Evolutionary conservation across 1,140 invertebrate species (phyloP).

Genomic region (Drosophila pachea): DNA sequence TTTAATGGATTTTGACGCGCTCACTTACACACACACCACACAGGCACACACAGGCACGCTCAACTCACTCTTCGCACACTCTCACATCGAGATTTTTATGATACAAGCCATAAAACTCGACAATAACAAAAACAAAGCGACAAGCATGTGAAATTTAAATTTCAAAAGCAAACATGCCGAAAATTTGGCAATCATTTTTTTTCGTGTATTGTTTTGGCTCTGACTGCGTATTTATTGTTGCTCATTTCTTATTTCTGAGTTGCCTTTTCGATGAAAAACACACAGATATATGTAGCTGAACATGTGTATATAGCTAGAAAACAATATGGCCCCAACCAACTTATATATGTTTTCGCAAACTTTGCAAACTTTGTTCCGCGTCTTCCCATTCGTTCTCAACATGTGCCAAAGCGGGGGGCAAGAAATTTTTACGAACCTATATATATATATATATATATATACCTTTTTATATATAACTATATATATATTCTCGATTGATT

Average conservation of each 20-base stretch:
- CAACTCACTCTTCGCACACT: conserved; percentile 4
- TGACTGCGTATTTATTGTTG: conserved; percentile 48
- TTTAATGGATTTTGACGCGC: conserved; percentile 59
- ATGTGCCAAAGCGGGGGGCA: background rate
- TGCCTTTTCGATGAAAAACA: conserved; percentile 56
- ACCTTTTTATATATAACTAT: no score
- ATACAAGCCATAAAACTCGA: conserved; percentile 65
- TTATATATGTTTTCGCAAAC: conserved; percentile 16
- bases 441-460: background rate
- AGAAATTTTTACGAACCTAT: no score
- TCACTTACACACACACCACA: conserved; percentile 29
- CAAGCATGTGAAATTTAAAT: conserved; percentile 72
- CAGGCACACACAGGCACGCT: conserved; percentile 9
- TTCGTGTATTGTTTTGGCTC: conserved; percentile 32
- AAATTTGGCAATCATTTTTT: conserved; percentile 70
- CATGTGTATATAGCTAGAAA: conserved; percentile 11
- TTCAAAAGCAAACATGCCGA: conserved; percentile 77
- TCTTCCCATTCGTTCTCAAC: conserved; percentile 24
- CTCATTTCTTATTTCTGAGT: conserved; percentile 52
- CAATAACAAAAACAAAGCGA: conserved; percentile 42
- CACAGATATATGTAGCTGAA: conserved; percentile 14
- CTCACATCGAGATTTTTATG: conserved; percentile 55
- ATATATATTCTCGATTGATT: no score
- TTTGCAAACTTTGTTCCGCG: conserved; percentile 17
- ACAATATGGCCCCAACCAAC: conserved; percentile 27